These are phyloP conservation scores for Panagrolaimus sp. DNA, from an alignment of 1,140 invertebrate genomes.

Conservation along the genomic window DNA sequence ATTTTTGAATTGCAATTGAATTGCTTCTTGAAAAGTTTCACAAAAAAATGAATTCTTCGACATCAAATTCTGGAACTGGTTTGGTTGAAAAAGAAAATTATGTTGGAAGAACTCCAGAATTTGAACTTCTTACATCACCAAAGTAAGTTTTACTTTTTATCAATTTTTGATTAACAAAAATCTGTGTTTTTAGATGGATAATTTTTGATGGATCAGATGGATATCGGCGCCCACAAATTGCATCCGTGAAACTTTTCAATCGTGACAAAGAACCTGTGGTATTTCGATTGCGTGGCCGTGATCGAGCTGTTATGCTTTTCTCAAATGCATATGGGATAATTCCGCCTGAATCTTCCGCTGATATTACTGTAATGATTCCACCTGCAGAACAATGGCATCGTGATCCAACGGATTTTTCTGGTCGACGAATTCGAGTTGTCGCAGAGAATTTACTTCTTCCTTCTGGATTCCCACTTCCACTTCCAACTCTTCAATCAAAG, in stretches of 20 bases:
- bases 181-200: neutral
- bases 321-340: neutral
- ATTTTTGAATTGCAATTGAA: too few species aligned
- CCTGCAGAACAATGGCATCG: constrained; percentile 14
- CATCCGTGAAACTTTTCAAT: neutral
- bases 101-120: neutral
- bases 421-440: neutral
- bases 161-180: neutral
- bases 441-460: constrained; percentile 2
- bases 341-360: neutral
- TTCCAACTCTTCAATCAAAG: neutral
- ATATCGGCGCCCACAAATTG: constrained; percentile 1
- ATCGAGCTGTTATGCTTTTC: neutral
- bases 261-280: neutral
- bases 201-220: neutral
- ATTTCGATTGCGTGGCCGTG: neutral
- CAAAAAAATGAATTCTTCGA: too few species aligned
- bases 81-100: neutral
- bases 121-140: neutral
- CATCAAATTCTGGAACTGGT: constrained; percentile 27
- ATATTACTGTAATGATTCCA: neutral
- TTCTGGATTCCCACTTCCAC: too few species aligned
- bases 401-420: constrained; percentile 2
- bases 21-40: too few species aligned
- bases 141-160: neutral